These are phyloP conservation scores for Syrmaticus mikado DNA, from an alignment of 2,113 vertebrate genomes.

Conservation along the genomic window DNA sequence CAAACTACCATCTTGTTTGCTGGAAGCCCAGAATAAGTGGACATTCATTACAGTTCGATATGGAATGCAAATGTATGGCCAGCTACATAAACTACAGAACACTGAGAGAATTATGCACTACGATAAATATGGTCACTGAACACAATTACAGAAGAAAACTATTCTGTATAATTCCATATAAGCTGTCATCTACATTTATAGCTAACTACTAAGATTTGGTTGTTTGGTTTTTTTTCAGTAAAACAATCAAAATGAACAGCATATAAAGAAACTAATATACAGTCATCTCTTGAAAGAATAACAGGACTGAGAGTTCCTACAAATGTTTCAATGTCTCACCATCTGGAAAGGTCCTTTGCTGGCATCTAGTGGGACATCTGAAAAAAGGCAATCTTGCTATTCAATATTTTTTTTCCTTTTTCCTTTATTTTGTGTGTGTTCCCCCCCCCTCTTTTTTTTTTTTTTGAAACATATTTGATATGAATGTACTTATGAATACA, in stretches of 20 bases:
- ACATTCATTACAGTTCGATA: background rate
- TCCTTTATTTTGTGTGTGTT: background rate
- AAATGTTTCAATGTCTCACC: slow-evolving; percentile 31
- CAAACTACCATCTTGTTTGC: background rate
- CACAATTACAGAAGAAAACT: background rate
- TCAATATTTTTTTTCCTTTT: background rate
- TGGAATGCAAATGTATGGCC: background rate
- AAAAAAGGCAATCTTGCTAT: slow-evolving; percentile 35
- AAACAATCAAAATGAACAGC: background rate
- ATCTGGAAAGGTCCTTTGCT: slow-evolving; percentile 69
- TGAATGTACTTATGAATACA: slow-evolving; percentile 44
- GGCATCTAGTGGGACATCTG: slow-evolving; percentile 71
- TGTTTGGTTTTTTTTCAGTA: background rate
- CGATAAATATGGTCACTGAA: background rate
- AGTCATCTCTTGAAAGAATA: background rate
- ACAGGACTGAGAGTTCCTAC: background rate
- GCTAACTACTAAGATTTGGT: background rate
- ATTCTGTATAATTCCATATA: background rate
- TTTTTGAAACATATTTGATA: background rate
- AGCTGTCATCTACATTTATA: background rate
- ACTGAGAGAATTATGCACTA: background rate
- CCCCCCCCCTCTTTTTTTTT: background rate
- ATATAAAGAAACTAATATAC: background rate
- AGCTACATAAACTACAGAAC: background rate
- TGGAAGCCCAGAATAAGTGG: background rate